phyloP scores from a whole-genome alignment of 2,797 vertebrate species.

The Kryptopterus vitreolus region DNA sequence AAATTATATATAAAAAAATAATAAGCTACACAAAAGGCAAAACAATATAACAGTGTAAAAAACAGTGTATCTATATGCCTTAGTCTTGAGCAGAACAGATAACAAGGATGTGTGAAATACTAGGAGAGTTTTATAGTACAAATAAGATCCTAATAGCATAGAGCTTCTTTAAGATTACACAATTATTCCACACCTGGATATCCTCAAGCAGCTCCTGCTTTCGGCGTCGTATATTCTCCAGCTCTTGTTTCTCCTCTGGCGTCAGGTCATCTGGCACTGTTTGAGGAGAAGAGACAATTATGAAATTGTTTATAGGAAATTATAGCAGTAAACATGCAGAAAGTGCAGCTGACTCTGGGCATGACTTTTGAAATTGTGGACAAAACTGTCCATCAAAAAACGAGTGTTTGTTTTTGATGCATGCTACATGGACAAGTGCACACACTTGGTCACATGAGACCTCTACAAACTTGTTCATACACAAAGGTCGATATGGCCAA shows the following conservation, averaged over 20 bases:
- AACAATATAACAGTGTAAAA: neutral
- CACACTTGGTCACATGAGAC: neutral
- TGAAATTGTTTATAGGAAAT: neutral
- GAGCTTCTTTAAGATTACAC: neutral
- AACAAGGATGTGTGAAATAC: neutral
- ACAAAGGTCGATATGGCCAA: too few species aligned
- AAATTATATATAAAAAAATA: neutral
- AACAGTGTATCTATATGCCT: neutral
- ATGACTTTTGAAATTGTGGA: neutral
- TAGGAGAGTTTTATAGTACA: neutral
- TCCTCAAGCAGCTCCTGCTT: slow-evolving; percentile 94
- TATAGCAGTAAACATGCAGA: neutral
- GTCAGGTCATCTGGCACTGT: slow-evolving; percentile 91
- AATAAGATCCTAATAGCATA: neutral
- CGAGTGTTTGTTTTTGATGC: neutral
- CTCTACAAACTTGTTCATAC: neutral
- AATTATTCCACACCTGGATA: slow-evolving; percentile 82
- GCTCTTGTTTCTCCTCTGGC: slow-evolving; percentile 89
- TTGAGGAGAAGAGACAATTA: slow-evolving; percentile 41
- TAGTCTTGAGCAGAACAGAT: neutral
- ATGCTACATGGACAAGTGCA: neutral
- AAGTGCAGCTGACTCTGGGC: neutral
- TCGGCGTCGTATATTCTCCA: slow-evolving; percentile 90
- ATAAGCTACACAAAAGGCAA: neutral
- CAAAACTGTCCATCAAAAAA: neutral